A percentile compares a stretch with the other conserved stretches of the same genome.
phyloP scores from a whole-genome alignment of 2,888 invertebrate species.

The Drosophila tanythrix region DNA sequence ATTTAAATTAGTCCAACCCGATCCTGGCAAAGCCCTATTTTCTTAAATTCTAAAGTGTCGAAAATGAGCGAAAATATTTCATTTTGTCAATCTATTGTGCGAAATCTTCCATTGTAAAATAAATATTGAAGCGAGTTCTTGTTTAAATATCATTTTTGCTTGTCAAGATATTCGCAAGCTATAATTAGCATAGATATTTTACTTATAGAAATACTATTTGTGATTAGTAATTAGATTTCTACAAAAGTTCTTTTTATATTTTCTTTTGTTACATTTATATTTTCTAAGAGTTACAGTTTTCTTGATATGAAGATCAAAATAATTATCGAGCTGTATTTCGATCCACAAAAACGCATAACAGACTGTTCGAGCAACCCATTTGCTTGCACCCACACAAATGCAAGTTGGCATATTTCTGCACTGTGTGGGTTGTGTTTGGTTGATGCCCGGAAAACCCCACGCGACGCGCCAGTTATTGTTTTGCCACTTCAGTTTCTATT shows the following conservation, averaged over 20 bases:
- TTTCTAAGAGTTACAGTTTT: background rate
- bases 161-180: background rate
- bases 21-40: background rate
- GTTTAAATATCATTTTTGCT: background rate
- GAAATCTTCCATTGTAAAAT: background rate
- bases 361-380: constrained; percentile 44
- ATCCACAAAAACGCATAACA: background rate
- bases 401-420: constrained; percentile 40
- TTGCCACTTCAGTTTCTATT: constrained; percentile 80
- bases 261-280: background rate
- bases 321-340: background rate
- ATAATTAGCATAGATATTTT: background rate
- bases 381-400: constrained; percentile 22
- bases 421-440: constrained; percentile 44
- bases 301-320: background rate
- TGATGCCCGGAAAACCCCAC: constrained; percentile 72
- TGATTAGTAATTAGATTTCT: background rate
- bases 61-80: background rate
- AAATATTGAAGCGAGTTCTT: background rate
- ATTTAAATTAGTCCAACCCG: background rate
- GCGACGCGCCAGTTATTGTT: constrained; percentile 79
- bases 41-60: background rate
- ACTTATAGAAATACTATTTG: background rate
- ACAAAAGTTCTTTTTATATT: background rate
- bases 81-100: too few species aligned